Evolutionary conservation across 2,888 invertebrate species (phyloP), one percentile per base, ranked within the genome.

Genomic region (Cerastoderma edule): DNA sequence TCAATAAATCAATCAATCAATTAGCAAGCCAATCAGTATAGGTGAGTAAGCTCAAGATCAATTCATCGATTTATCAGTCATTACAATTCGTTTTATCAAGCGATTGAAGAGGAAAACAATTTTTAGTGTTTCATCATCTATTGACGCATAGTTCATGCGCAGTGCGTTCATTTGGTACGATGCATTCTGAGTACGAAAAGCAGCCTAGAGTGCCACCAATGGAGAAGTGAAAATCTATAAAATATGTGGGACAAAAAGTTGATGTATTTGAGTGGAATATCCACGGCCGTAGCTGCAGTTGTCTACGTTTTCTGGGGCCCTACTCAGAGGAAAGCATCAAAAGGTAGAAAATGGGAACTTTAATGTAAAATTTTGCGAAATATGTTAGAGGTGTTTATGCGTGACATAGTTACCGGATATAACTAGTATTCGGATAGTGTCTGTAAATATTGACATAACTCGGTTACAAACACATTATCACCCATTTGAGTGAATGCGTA

Each of bases 231-330:
- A n/a, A n/a, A n/a, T n/a, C n/a, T n/a, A n/a, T n/a, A n/a, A n/a
- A 44, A 48, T 35, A 80, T 80, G 78, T 67, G 72, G 13, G 76
- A 74, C 39, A 75, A 69, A 53, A 74, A 74, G 46, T n/a, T 72
- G 19, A 46, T 72, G n/a, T 28, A 76, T 6, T 35, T 75, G 28
- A 70, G 67, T 24, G 72, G 80, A 22, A 33, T 76, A 35, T 72
- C 88, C 0, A 83, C 89, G 48, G 89, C 87, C 3, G 73, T 89
- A 39, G 81, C 87, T 33, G 88, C 89, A 16, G 86, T 87, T 22
- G 77, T 83, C 8, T 91, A 91, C 74, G 83, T 91, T 16, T 78
- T 91, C 10, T 91, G 87, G 87, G 91, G 90, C 0, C 91, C 91
- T 13, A 80, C 87, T 27, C 80, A 83, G 24, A 78, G 65, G 64